These are phyloP conservation scores for Cheirogaleus major DNA, from an alignment of 2,797 vertebrate species.

Conservation along the genomic window DNA sequence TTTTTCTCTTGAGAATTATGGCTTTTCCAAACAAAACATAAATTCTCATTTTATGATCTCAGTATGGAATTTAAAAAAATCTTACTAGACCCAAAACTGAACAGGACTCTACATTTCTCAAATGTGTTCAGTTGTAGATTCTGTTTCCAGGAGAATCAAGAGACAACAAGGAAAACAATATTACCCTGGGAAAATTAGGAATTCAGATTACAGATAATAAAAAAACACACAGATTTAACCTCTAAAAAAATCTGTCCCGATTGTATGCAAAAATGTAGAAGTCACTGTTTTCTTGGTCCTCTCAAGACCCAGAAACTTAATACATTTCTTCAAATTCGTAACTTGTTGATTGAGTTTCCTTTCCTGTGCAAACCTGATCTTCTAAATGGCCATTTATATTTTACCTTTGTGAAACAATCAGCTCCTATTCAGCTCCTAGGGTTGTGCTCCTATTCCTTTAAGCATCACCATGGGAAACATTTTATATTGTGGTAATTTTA, in stretches of 20 bases:
- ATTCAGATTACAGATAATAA: background rate
- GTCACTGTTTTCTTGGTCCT: background rate
- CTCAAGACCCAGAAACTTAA: background rate
- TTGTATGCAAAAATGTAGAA: background rate
- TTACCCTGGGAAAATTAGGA: background rate
- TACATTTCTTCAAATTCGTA: background rate
- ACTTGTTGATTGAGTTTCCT: background rate
- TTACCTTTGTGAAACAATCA: background rate
- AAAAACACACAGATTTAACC: background rate
- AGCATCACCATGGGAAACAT: background rate
- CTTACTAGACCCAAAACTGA: background rate
- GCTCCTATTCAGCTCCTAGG: background rate
- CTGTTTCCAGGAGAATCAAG: background rate
- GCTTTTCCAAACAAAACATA: background rate
- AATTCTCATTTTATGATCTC: background rate
- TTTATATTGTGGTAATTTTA: background rate
- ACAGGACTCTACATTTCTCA: background rate
- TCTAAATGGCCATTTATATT: background rate
- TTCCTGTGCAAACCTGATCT: background rate
- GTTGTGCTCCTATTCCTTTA: background rate
- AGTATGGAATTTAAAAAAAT: background rate
- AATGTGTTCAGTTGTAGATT: background rate
- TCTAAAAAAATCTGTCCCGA: background rate
- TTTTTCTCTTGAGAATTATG: background rate
- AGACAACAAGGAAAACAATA: background rate